Percentiles rank a stretch among this genome's conserved stretches.
These are phyloP conservation scores for Brachionus asplanchnoidis DNA, from an alignment of 1,140 invertebrate species.

Conservation along the genomic window DNA sequence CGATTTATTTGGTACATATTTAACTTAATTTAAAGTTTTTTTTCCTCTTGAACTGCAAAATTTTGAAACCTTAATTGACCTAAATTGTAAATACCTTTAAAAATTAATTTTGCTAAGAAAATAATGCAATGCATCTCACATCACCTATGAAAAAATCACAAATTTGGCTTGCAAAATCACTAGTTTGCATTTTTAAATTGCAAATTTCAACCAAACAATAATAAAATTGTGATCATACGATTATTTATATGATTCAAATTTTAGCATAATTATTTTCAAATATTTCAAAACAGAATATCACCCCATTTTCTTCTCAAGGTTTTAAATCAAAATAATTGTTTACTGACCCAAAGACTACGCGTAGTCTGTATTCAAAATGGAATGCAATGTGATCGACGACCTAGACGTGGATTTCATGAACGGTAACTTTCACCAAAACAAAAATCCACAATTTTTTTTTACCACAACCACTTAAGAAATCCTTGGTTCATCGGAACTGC, in stretches of 20 bases:
- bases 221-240: conserved; percentile 34
- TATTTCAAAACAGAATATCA: neutral
- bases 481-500: neutral
- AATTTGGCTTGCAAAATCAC: neutral
- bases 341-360: too few relatives aligned
- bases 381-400: neutral
- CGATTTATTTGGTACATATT: too few relatives aligned
- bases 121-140: neutral
- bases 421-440: neutral
- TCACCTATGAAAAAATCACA: neutral
- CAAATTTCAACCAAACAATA: neutral
- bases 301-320: conserved; percentile 1
- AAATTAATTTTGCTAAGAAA: neutral
- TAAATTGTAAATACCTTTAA: neutral
- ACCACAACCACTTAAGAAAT: neutral
- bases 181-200: neutral
- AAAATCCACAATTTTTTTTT: neutral
- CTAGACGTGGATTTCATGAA: conserved; percentile 33
- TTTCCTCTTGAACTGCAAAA: too few relatives aligned
- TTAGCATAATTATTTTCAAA: conserved; percentile 32
- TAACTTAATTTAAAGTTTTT: too few relatives aligned
- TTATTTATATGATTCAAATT: conserved; percentile 12
- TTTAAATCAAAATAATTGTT: neutral
- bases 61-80: neutral
- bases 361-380: neutral